A percentile compares a stretch with the other conserved stretches of the same genome.
Conservation (phyloP, 1,140 invertebrate genomes). For the Bactericera cockerelli region DNA sequence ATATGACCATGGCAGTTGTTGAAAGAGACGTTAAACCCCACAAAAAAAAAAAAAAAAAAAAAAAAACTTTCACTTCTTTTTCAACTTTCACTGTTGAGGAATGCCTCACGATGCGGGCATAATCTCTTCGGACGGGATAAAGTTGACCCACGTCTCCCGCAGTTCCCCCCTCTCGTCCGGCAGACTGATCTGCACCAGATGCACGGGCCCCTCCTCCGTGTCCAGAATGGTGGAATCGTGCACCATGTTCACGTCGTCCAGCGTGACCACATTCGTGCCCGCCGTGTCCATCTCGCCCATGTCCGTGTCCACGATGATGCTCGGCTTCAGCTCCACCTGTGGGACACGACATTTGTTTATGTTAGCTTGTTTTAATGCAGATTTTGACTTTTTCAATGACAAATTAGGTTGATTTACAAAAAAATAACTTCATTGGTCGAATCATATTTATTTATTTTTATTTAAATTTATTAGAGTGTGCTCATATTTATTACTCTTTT, state of each 20-base stretch:
- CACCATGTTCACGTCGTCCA: neutral
- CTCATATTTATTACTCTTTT: no score
- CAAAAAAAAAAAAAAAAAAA: no score
- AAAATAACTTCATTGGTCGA: constrained; percentile 10
- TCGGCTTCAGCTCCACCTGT: constrained; percentile 14
- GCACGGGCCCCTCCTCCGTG: constrained; percentile 22
- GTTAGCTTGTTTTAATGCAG: constrained; percentile 14
- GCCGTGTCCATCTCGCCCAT: constrained; percentile 13
- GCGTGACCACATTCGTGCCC: neutral
- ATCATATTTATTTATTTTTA: constrained; percentile 11
- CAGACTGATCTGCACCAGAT: constrained; percentile 24
- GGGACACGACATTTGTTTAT: constrained; percentile 12
- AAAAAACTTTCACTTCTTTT: no score
- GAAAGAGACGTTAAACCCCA: no score
- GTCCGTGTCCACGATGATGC: constrained; percentile 13
- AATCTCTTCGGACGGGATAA: constrained; percentile 20
- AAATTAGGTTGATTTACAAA: constrained; percentile 14
- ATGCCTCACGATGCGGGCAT: no score
- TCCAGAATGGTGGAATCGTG: constrained; percentile 21
- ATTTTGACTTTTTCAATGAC: constrained; percentile 10
- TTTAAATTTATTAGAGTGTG: no score
- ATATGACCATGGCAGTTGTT: no score
- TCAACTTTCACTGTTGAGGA: no score
- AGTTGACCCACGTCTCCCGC: constrained; percentile 22
- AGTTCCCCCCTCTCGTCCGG: constrained; percentile 18